Evolutionary conservation across 2,888 invertebrate species (phyloP), one percentile per base, ranked within the genome.

Genomic region (Ariolimax columbianus): DNA sequence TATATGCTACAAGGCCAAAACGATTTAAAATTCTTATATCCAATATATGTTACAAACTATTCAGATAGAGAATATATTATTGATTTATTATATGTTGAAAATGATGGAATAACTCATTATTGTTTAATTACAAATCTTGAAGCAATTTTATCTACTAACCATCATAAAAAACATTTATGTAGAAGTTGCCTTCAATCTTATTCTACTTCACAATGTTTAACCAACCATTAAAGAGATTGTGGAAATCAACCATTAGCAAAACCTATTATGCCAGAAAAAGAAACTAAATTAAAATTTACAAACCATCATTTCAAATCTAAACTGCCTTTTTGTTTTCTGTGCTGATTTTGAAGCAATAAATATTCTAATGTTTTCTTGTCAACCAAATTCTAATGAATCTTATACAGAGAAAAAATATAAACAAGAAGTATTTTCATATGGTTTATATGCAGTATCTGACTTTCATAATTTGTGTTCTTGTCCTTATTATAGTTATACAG

Each of bases 11-110:
- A 55, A 55, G 17, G 23, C 47, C 7, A 7, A 55, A 17, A 55
- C 17, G 55, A 55, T 55, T 14, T 55, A 55, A 55, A 55, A 55
- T 17, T 23, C 23, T 2, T 19, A 55, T 55, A 6, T 55, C 38
- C 40, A 26, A 26, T 72, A 72, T 72, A 40, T 72, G 26, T 26
- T 72, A 72, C 40, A 36, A 40, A 40, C 26, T 72, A 40, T 72
- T 0, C 38, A 72, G 40, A 72, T 40, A 72, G 23, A 72, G 40
- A 72, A 38, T 17, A 40, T 40, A 40, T 72, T 72, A 40, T 72
- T 72, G 72, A 72, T 72, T 72, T 72, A 72, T 72, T 72, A 72
- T 72, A 72, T 72, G 72, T 72, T 72, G 72, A 72, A 72, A 9
- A 72, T 72, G 72, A 72, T 40, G 40, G 40, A 72, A 72, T 26